These are phyloP conservation scores for Catocala nupta DNA, from an alignment of 2,888 invertebrate species.

Conservation along the genomic window DNA sequence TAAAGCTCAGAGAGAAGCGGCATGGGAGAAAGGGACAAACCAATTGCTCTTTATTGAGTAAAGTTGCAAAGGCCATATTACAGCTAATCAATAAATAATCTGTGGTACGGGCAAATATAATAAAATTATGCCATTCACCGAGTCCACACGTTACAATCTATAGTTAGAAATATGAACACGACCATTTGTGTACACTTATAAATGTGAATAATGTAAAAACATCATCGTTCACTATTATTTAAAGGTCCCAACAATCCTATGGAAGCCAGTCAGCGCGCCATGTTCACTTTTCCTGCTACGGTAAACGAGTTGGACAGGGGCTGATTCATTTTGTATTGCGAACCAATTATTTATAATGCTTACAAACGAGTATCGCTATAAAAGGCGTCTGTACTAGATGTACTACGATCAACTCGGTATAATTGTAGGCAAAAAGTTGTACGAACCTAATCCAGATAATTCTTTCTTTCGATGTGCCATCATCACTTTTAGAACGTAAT, in stretches of 20 bases:
- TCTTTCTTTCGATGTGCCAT: background rate
- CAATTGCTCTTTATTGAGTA: too few relatives aligned
- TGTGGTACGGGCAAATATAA: too few relatives aligned
- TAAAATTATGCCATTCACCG: too few relatives aligned
- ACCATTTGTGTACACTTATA: background rate
- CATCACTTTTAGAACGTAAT: background rate
- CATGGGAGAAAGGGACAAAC: too few relatives aligned
- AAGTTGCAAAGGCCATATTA: too few relatives aligned
- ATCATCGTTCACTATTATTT: conserved; percentile 28
- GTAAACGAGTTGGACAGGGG: conserved; percentile 67
- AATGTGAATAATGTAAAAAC: background rate
- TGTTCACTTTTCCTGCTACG: conserved; percentile 71
- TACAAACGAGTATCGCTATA: conserved; percentile 44
- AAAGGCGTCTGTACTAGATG: conserved; percentile 31
- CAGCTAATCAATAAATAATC: too few relatives aligned
- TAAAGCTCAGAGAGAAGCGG: too few relatives aligned
- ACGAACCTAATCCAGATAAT: conserved; percentile 18
- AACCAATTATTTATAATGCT: conserved; percentile 58
- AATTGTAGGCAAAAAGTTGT: conserved; percentile 28
- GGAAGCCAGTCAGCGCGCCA: conserved; percentile 45
- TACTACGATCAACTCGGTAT: conserved; percentile 20
- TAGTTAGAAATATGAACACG: too few relatives aligned
- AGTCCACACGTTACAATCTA: too few relatives aligned
- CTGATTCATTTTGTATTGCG: conserved; percentile 68
- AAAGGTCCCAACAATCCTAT: conserved; percentile 39